Evolutionary conservation across 2,797 vertebrate species (phyloP), one percentile per base, ranked within the genome.

Genomic region (Chrysocyon brachyurus): DNA sequence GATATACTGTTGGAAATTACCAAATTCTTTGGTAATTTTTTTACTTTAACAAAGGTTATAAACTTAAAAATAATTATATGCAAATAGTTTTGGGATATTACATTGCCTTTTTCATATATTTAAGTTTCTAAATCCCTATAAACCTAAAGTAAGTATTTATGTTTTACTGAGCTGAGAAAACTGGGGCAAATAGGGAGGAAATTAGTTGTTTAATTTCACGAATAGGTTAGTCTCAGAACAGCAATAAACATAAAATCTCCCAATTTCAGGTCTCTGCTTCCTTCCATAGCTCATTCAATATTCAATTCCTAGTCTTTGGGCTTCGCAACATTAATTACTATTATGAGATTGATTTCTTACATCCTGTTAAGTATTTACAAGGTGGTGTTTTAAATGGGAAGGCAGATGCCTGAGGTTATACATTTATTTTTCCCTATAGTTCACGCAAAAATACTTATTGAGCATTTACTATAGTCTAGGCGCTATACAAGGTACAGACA

Each of bases 81-180:
- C 21, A 84, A 28, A 52, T 68, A 54, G 49, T 56, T 93, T 93
- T 24, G 59, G 97, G 63, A 68, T 73, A 68, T 3, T 84, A 3
- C 12, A 28, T 83, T 77, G 46, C 12, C 12, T 88, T 90, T 82
- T 92, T 78, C 78, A 90, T 22, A 75, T 31, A 70, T 68, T 84
- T 84, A 84, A 12, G 12, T 85, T 83, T 75, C 26, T n/a, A 91
- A 82, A 64, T 86, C 12, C 26, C 64, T 91, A 52, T 68, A 85
- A 40, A 59, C 15, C 33, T 85, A 64, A 94, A 85, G 40, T 22
- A 64, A 3, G 1, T 78, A 49, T 82, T 92, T 90, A 56, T 85
- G 31, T 59, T 93, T 96, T 57, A 85, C 59, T 73, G 56, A 92
- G 11, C 22, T 64, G 77, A 94, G 52, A 84, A 95, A 92, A 57